Percentiles rank a stretch among this genome's conserved stretches.
phyloP scores from a whole-genome alignment of 1,140 invertebrate species.

The Formica exsecta region DNA sequence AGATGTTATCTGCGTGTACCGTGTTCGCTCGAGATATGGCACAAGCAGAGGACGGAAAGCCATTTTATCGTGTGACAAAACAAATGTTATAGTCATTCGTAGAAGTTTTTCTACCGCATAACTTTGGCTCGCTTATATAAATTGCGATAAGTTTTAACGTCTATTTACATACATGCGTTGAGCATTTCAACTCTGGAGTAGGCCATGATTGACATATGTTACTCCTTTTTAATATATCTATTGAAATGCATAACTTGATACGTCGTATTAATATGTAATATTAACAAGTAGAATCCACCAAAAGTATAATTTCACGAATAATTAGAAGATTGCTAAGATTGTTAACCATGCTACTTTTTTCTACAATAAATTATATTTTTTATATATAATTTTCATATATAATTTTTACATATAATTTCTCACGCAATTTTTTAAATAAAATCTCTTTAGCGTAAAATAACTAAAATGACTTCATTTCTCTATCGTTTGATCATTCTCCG shows the following conservation, averaged over 20 bases:
- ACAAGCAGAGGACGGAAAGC: slow-evolving; percentile 34
- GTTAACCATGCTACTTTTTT: not conserved
- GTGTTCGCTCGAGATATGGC: slow-evolving; percentile 33
- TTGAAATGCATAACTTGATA: not conserved
- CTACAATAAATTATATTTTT: not conserved
- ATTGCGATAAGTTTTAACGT: slow-evolving; percentile 3
- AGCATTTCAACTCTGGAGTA: slow-evolving; percentile 12
- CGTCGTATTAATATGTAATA: not conserved
- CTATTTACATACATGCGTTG: not conserved
- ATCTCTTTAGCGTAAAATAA: not conserved
- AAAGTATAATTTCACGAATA: not conserved
- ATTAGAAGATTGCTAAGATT: not conserved
- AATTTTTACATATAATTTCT: not conserved
- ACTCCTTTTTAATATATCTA: slow-evolving; percentile 24
- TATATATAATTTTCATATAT: not conserved
- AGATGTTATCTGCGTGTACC: slow-evolving; percentile 47
- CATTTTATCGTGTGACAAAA: slow-evolving; percentile 45
- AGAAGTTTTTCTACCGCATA: not conserved
- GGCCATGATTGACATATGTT: not conserved
- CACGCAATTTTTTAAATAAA: not conserved
- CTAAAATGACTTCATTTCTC: not conserved
- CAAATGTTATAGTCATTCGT: slow-evolving; percentile 31
- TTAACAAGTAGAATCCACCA: not conserved
- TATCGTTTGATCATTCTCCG: slow-evolving; percentile 31
- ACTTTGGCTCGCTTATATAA: slow-evolving; percentile 26